Evolutionary conservation across 2,797 vertebrate genomes (phyloP), one percentile per base, ranked within the genome.

Genomic region (Pseudocheirus occidentalis): DNA sequence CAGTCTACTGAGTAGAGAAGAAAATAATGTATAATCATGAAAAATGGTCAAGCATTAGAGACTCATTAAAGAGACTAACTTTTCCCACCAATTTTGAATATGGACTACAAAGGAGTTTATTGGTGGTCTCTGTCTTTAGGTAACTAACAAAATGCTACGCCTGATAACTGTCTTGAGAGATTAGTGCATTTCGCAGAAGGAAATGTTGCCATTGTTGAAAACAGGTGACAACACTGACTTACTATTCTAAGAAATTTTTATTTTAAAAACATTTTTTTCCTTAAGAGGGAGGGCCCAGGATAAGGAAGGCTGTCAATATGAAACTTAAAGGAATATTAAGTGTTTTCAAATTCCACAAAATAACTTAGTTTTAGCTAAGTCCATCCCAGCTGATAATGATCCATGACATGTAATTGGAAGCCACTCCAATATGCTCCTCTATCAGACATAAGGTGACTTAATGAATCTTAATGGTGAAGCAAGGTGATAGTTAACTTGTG

Each of bases 11-110:
- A 62, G 21, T 62, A 97, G 89, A 96, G 50, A 97, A 97, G 59
- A 54, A 95, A 97, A 95, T 97, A 97, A 98, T 95, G 87, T 92
- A 96, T 52, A 31, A n/a, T 55, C 40, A 96, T 87, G 93, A 97
- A 97, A 97, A 94, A 97, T 28, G 92, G 94, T 89, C 93, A 97
- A 94, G 95, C 40, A 95, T 95, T 96, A 96, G 96, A 95, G 95
- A 97, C 95, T 97, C 89, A 96, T 97, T 94, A 94, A 95, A 93
- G 6, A 90, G 73, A 93, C 58, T 97, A 94, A 97, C 95, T 97
- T 93, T 97, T 94, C 93, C 90, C 40, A 91, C 93, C 58, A 96
- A 96, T 94, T 97, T 96, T 95, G 94, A 97, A 96, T 93, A 97
- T 50, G 96, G 97, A 98, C 95, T 62, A 92, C 31, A 94, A 96